Conservation (phyloP, 1,140 invertebrate genomes). For the Homalodisca vitripennis region DNA sequence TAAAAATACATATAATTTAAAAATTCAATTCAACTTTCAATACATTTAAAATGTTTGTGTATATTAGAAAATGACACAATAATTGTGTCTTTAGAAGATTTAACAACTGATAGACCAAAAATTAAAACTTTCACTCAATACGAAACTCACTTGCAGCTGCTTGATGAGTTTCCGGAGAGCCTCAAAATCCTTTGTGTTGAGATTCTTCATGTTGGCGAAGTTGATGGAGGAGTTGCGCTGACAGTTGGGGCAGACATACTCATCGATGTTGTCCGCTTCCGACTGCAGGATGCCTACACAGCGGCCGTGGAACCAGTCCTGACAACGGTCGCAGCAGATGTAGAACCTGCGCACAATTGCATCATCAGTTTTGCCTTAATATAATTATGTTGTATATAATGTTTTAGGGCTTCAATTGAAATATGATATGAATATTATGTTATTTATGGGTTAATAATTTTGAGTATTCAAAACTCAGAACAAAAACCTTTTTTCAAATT, state of each 20-base stretch:
- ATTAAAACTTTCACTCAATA: neutral
- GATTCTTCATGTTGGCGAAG: conserved; percentile 85
- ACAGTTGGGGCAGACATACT: conserved; percentile 96
- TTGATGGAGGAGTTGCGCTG: conserved; percentile 85
- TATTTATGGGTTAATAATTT: no score
- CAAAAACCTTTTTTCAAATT: no score
- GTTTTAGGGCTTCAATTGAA: no score
- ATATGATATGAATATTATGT: no score
- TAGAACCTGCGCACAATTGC: conserved; percentile 67
- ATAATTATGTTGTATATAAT: no score
- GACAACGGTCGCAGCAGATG: conserved; percentile 96
- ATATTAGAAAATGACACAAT: no score
- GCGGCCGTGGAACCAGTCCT: conserved; percentile 98
- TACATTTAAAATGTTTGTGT: no score
- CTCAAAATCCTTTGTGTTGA: conserved; percentile 80
- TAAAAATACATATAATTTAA: no score
- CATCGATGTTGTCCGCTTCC: conserved; percentile 92
- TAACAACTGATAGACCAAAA: no score
- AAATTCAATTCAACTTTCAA: no score
- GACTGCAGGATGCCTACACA: conserved; percentile 95
- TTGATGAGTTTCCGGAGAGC: conserved; percentile 82
- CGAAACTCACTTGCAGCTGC: conserved; percentile 75
- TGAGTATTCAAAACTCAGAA: no score
- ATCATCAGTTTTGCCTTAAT: neutral
- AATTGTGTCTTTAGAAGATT: no score